Conservation (phyloP, 2,797 vertebrate species). For the Tenualosa thibaudeaui region DNA sequence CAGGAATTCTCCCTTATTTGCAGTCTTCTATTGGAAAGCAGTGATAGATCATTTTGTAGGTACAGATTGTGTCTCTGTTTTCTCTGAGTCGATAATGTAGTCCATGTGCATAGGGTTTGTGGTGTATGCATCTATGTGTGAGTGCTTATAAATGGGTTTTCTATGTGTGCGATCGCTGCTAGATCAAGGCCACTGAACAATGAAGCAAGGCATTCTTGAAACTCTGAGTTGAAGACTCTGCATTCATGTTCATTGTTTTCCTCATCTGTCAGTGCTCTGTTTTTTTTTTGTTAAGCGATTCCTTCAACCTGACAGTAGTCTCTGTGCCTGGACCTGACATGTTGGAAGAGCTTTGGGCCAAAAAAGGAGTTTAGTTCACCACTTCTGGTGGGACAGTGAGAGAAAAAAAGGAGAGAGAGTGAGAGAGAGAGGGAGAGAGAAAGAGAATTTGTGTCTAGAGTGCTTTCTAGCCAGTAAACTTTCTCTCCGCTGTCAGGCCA, state of each 20-base stretch:
- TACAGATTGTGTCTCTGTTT: too few relatives aligned
- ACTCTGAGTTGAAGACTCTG: not conserved
- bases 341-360: not conserved
- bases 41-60: too few relatives aligned
- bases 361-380: not conserved
- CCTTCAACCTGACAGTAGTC: not conserved
- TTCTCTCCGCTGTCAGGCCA: slow-evolving; percentile 27
- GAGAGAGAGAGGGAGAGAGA: not conserved
- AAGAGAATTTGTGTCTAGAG: not conserved
- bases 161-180: not conserved
- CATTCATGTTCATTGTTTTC: not conserved
- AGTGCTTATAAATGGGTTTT: not conserved
- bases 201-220: not conserved
- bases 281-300: not conserved
- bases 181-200: not conserved
- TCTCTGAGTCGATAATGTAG: too few relatives aligned
- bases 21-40: too few relatives aligned
- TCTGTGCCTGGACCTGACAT: not conserved
- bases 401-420: not conserved
- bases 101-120: too few relatives aligned
- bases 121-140: not conserved
- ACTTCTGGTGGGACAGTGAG: not conserved
- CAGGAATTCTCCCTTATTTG: too few relatives aligned
- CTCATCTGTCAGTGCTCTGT: not conserved
- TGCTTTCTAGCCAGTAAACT: slow-evolving; percentile 34